These are phyloP conservation scores for Clunio marinus DNA, from an alignment of 2,888 invertebrate genomes.

Conservation along the genomic window DNA sequence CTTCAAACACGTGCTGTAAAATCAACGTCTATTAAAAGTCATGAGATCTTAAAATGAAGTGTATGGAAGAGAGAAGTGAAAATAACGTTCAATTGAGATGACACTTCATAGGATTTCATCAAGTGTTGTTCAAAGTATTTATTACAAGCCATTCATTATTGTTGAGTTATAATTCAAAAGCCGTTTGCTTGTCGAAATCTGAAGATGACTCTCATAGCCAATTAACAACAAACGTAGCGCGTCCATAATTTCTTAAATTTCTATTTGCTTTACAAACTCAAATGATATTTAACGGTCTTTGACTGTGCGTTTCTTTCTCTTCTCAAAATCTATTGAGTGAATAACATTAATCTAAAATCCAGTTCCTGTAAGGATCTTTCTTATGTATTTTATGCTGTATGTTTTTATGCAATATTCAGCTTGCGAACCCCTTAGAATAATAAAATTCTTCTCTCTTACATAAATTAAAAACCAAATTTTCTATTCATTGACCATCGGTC, in stretches of 20 bases:
- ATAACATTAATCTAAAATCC: too few relatives aligned
- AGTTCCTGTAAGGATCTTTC: too few relatives aligned
- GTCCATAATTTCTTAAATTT: neutral
- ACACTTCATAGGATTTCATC: neutral
- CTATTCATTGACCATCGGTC: slow-evolving; percentile 37
- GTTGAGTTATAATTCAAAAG: neutral
- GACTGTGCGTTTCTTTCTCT: too few relatives aligned
- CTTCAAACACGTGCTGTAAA: slow-evolving; percentile 35
- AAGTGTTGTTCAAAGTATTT: neutral
- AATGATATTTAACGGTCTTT: neutral
- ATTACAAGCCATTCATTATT: neutral
- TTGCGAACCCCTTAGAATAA: slow-evolving; percentile 8
- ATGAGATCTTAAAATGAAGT: too few relatives aligned
- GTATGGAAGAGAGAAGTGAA: too few relatives aligned
- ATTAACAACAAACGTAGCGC: neutral
- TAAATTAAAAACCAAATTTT: slow-evolving; percentile 38
- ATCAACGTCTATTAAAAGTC: slow-evolving; percentile 5
- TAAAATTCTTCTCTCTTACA: slow-evolving; percentile 6
- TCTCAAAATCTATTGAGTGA: too few relatives aligned
- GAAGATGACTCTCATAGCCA: neutral
- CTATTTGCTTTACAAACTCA: neutral
- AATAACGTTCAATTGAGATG: neutral
- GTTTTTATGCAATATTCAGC: neutral
- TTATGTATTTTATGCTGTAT: too few relatives aligned
- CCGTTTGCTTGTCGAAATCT: neutral